Base-by-base conservation (phyloP, 2,888 invertebrate species). In the Hoplodrina ambigua region DNA sequence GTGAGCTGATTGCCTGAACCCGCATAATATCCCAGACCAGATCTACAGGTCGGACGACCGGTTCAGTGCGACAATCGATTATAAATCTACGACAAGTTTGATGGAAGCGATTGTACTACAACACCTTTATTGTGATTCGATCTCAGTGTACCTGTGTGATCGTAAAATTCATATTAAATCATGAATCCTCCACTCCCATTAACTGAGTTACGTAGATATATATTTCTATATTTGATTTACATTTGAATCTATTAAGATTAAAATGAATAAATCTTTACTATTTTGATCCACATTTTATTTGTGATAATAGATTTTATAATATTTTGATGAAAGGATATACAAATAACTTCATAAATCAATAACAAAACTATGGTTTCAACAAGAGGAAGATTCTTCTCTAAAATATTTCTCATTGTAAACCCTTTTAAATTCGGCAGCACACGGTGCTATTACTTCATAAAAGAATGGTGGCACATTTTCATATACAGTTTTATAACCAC, bases 11-110 rank as follows among this genome's bases (percentile, higher is more conserved):
- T 90, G 91, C 89, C 87, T 89, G 90, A 90, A 91, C 92, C 90
- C 90, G 90, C 91, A 93, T 92, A 91, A 93, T 92, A 91, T 91
- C 88, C 90, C 90, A 91, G 91, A 90, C 88, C 82, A 86, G 89
- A 89, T 87, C 81, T 83, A 75, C 90, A 89, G 89, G 90, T 91
- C 89, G 83, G 73, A 50, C 72, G 85, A 89, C 92, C 89, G 88
- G 91, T 92, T 87, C 69, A 70, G 83, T 85, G 72, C 78, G 82
- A 94, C 94, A 95, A 94, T 94, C 90, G 92, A 87, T 87, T 89
- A 89, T 94, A 94, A 94, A 94, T 94, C 93, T 90, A 63, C 83
- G 70, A 81, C 75, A 81, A 78, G 73, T 86, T 85, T 80, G 86
- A 89, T 84, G 62, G 59, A 64, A 73, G 64, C 68, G 69, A 86